Evolutionary conservation across 2,113 vertebrate genomes (phyloP).

Genomic region (Rhizomys pruinosus): DNA sequence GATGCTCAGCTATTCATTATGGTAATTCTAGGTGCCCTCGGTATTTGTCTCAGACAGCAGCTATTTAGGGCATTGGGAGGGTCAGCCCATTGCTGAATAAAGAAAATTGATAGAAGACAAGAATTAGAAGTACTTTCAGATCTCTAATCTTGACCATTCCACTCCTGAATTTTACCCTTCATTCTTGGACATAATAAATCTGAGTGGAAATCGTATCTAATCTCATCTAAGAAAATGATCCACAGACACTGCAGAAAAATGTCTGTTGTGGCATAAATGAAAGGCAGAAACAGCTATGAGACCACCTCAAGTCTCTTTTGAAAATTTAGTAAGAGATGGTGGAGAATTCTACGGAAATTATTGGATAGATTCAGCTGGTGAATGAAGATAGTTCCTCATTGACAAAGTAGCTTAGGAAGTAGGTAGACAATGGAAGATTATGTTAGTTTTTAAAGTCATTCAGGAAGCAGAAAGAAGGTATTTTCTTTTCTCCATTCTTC

Average conservation of each 20-base stretch:
- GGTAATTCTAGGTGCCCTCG: background rate
- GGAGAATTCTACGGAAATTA: background rate
- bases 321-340: background rate
- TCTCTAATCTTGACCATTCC: background rate
- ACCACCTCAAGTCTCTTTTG: background rate
- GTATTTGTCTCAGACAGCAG: slow-evolving; percentile 11
- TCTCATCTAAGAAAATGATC: background rate
- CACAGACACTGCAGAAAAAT: background rate
- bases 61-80: background rate
- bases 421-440: accelerated
- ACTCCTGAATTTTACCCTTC: background rate
- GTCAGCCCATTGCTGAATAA: background rate
- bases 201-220: background rate
- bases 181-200: background rate
- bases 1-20: background rate
- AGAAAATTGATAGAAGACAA: background rate
- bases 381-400: background rate
- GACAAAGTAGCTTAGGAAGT: background rate
- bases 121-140: background rate
- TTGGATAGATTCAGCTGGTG: background rate
- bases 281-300: background rate
- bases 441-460: background rate
- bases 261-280: background rate
- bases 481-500: slow-evolving; percentile 3
- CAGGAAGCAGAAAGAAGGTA: background rate